phyloP scores from a whole-genome alignment of 2,888 invertebrate genomes.

The Rapana venosa region DNA sequence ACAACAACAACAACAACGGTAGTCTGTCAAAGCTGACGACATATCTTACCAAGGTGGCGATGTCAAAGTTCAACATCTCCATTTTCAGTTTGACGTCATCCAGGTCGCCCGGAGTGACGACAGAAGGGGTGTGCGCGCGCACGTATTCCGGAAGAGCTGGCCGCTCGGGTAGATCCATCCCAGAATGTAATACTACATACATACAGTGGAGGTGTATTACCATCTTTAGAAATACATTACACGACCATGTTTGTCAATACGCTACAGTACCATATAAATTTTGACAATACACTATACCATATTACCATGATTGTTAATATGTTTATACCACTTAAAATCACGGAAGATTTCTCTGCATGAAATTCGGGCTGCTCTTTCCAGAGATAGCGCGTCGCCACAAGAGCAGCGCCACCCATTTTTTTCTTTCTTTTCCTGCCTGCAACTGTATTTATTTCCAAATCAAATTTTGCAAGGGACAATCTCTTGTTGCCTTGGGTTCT shows the following conservation, averaged over 20 bases:
- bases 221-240: too few species aligned
- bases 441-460: too few species aligned
- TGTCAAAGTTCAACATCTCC: constrained; percentile 68
- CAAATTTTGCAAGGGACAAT: too few species aligned
- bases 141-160: constrained; percentile 40
- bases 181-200: background rate
- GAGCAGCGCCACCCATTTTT: too few species aligned
- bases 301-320: too few species aligned
- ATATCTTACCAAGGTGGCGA: constrained; percentile 66
- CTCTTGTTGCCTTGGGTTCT: too few species aligned
- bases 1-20: background rate
- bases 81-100: constrained; percentile 58
- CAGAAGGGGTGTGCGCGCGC: constrained; percentile 50
- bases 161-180: constrained; percentile 25
- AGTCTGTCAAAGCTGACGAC: background rate
- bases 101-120: constrained; percentile 62
- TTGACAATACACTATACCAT: too few species aligned
- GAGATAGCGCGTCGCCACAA: too few species aligned
- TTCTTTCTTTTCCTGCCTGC: too few species aligned
- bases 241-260: background rate
- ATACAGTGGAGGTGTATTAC: background rate
- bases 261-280: background rate
- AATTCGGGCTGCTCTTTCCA: too few species aligned
- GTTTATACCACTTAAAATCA: too few species aligned
- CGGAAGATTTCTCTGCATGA: too few species aligned